Conservation (phyloP, 1,140 invertebrate species). For the Steinernema feltiae region DNA sequence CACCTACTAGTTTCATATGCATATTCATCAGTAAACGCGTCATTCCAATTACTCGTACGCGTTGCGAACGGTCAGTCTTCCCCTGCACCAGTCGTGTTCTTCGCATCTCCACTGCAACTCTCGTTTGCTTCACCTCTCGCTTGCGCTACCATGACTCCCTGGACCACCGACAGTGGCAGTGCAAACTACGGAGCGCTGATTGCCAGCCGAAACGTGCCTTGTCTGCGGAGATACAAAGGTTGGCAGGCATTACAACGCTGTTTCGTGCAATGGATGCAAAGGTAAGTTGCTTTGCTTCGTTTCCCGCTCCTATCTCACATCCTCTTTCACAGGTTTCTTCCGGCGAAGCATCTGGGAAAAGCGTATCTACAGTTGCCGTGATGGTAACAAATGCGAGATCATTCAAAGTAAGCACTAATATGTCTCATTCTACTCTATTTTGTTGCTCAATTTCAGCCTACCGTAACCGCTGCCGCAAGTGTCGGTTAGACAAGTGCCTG, state of each 20-base stretch:
- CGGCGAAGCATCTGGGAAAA: slow-evolving; percentile 12
- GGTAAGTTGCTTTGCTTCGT: background rate
- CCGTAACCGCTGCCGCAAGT: slow-evolving; percentile 5
- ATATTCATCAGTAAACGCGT: background rate
- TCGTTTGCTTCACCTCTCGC: too few relatives aligned
- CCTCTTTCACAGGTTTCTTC: background rate
- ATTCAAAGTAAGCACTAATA: background rate
- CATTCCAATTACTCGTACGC: slow-evolving; percentile 10
- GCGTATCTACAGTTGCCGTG: background rate
- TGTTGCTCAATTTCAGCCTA: background rate
- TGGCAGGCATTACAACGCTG: background rate
- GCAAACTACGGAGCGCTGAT: background rate
- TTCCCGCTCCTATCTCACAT: background rate
- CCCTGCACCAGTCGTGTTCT: background rate
- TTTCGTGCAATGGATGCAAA: slow-evolving; percentile 4
- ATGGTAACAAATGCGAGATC: background rate
- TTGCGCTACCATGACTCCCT: background rate
- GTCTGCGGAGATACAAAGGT: background rate
- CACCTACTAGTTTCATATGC: background rate
- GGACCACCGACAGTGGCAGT: background rate
- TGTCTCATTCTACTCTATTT: background rate
- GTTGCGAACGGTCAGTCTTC: background rate
- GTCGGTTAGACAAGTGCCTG: background rate
- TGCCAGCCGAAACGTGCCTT: background rate
- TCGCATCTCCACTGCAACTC: background rate